Evolutionary conservation across 2,113 vertebrate species (phyloP).

Genomic region (Craseonycteris thonglongyai): DNA sequence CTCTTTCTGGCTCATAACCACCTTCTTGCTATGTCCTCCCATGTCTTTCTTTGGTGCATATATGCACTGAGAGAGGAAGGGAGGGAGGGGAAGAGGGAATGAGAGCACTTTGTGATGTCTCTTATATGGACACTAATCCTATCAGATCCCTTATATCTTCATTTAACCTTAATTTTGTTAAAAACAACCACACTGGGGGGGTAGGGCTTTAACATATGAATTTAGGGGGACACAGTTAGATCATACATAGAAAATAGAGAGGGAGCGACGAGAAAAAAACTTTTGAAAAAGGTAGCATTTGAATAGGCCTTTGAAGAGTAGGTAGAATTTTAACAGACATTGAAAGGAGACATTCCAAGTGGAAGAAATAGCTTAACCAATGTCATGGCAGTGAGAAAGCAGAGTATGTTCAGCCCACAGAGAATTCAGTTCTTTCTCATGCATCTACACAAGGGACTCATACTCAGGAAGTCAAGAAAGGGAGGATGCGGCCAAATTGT

Average conservation of each 20-base stretch:
- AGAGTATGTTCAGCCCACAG: neutral
- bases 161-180: conserved; percentile 10
- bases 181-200: neutral
- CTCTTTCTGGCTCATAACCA: neutral
- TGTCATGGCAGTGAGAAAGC: neutral
- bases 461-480: neutral
- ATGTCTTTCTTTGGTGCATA: neutral
- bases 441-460: neutral
- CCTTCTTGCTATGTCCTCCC: neutral
- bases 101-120: no score
- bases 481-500: neutral
- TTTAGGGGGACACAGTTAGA: neutral
- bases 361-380: neutral
- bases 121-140: neutral
- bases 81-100: no score
- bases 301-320: neutral
- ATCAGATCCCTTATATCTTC: neutral
- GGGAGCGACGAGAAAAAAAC: neutral
- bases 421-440: neutral
- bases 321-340: neutral
- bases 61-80: neutral
- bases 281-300: conserved; percentile 6
- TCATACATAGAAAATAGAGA: neutral
- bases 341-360: neutral
- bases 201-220: no score